phyloP scores from a whole-genome alignment of 2,113 vertebrate species.

The Spea multiplicata region DNA sequence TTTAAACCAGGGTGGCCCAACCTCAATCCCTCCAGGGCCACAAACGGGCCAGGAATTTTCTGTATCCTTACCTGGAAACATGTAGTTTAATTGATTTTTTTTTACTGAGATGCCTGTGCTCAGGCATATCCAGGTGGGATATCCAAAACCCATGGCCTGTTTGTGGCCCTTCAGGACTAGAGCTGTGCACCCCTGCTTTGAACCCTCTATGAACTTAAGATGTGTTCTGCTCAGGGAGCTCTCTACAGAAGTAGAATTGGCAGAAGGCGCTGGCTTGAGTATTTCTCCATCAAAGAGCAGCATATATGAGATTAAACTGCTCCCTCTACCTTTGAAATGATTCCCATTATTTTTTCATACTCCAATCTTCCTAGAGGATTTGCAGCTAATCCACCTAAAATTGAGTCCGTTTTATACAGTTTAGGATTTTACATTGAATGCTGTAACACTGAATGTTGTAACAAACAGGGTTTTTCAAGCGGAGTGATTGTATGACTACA shows the following conservation, averaged over 20 bases:
- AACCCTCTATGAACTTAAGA: too few relatives aligned
- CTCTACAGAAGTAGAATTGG: not conserved
- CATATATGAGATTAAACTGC: not conserved
- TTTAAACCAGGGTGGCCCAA: too few relatives aligned
- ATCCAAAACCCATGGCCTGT: too few relatives aligned
- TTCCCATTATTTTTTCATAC: constrained; percentile 4
- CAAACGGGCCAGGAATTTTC: too few relatives aligned
- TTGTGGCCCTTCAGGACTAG: too few relatives aligned
- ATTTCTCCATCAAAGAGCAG: constrained; percentile 27
- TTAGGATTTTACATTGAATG: not conserved
- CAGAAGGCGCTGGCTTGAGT: not conserved
- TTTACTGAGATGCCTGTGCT: too few relatives aligned
- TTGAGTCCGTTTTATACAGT: constrained; percentile 15
- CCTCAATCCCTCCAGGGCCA: too few relatives aligned
- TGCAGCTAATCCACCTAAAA: constrained; percentile 22
- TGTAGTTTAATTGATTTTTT: too few relatives aligned
- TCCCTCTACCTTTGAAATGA: not conserved
- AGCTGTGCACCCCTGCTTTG: too few relatives aligned
- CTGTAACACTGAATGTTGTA: not conserved
- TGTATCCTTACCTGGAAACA: too few relatives aligned
- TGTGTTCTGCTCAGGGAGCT: not conserved
- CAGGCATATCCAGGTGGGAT: too few relatives aligned
- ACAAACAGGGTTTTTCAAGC: too few relatives aligned
- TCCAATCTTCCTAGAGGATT: constrained; percentile 19
- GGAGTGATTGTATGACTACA: not conserved